Evolutionary conservation across 2,113 vertebrate species (phyloP).

Genomic region (Megaptera novaeangliae): DNA sequence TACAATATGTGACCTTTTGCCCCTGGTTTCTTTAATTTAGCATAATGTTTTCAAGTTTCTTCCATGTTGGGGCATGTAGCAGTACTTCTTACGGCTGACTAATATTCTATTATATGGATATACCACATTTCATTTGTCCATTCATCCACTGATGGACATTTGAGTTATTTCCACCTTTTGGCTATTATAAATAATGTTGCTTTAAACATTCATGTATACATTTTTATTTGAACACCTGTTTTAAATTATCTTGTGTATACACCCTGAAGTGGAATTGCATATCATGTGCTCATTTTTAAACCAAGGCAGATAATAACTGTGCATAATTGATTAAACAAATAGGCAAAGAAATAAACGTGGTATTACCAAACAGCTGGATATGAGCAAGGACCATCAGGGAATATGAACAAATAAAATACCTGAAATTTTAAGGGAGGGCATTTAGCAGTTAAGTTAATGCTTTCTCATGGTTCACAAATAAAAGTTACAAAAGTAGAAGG

Average conservation of each 20-base stretch:
- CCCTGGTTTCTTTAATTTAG: not conserved
- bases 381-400: not conserved
- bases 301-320: not conserved
- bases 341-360: not conserved
- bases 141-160: not conserved
- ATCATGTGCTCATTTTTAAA: not conserved
- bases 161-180: not conserved
- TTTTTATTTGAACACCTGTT: not conserved
- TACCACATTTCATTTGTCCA: not conserved
- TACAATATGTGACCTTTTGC: not conserved
- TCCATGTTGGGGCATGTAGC: not conserved
- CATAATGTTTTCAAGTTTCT: not conserved
- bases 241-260: not conserved
- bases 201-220: not conserved
- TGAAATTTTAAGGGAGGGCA: not conserved
- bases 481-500: conserved; percentile 5
- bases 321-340: not conserved
- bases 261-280: not conserved
- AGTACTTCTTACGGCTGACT: not conserved
- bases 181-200: not conserved
- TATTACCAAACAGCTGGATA: not conserved
- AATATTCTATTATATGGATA: not conserved
- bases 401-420: not conserved
- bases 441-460: conserved; percentile 39
- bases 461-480: conserved; percentile 4